Evolutionary conservation across 1,140 invertebrate species (phyloP), one percentile per base, ranked within the genome.

Genomic region (Anastatus disparis): DNA sequence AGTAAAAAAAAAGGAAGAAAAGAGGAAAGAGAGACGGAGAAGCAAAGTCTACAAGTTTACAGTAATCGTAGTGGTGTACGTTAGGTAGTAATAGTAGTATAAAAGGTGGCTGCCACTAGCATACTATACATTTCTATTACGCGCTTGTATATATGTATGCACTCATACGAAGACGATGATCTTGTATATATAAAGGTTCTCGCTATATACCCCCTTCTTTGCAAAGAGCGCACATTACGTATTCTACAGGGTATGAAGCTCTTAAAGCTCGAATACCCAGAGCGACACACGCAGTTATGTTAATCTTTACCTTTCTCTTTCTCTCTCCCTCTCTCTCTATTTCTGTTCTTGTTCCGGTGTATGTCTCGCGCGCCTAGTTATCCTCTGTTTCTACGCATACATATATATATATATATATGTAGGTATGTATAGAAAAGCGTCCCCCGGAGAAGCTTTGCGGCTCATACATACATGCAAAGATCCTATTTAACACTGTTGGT

Each of bases 261-360:
- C 72, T 74, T 74, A 72, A 75, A 75, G 70, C 74, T 75, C 70
- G 58, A 74, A 75, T 72, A 74, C 69, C 73, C 59, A 66, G 56
- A 38, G 65, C 74, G 74, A 70, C 71, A 74, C 58, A 70, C 74
- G 72, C 69, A 74, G 75, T 78, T 76, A 76, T 75, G 74, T 77
- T 73, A 74, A 75, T n/a, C n/a, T n/a, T n/a, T n/a, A n/a, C n/a
- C n/a, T n/a, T n/a, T n/a, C n/a, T n/a, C n/a, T n/a, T n/a, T n/a
- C n/a, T n/a, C n/a, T n/a, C n/a, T n/a, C n/a, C n/a, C n/a, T n/a
- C n/a, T n/a, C n/a, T n/a, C n/a, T n/a, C n/a, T n/a, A n/a, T n/a
- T n/a, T n/a, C n/a, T n/a, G n/a, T n/a, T n/a, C n/a, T n/a, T n/a
- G n/a, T 75, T 65, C 65, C 72, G 67, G 70, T 48, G 53, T n/a